Conservation (phyloP, 2,888 invertebrate species). For the Dicyrtomina minuta region DNA sequence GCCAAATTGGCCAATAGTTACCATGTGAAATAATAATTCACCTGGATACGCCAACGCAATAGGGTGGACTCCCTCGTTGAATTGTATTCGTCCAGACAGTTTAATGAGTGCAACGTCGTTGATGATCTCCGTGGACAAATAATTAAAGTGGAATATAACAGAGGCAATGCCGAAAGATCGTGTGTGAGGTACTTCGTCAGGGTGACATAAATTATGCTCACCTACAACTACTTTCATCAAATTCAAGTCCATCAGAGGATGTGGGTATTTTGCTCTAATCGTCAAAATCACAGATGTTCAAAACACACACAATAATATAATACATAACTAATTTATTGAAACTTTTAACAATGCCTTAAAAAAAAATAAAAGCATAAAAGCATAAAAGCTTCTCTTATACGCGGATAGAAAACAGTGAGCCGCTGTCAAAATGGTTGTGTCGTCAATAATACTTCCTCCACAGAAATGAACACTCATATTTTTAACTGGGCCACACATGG, state of each 20-base stretch:
- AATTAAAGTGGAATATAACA: slow-evolving; percentile 43
- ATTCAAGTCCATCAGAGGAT: slow-evolving; percentile 35
- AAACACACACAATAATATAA: neutral
- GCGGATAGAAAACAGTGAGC: slow-evolving; percentile 46
- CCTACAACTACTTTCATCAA: slow-evolving; percentile 46
- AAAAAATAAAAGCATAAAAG: too few species aligned
- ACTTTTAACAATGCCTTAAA: neutral
- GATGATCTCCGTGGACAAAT: slow-evolving; percentile 44
- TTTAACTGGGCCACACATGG: slow-evolving; percentile 11
- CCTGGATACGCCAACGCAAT: slow-evolving; percentile 36
- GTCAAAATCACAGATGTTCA: neutral
- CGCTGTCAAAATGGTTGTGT: slow-evolving; percentile 40
- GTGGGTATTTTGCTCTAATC: slow-evolving; percentile 37
- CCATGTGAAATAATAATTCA: too few species aligned
- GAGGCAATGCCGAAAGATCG: slow-evolving; percentile 36
- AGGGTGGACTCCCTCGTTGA: slow-evolving; percentile 43
- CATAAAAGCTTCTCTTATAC: too few species aligned
- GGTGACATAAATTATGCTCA: slow-evolving; percentile 41
- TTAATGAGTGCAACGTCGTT: slow-evolving; percentile 47
- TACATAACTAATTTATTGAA: too few species aligned
- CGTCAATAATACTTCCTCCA: slow-evolving; percentile 45
- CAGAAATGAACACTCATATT: slow-evolving; percentile 44
- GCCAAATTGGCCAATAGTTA: too few species aligned
- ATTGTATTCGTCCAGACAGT: slow-evolving; percentile 37
- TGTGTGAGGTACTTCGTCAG: slow-evolving; percentile 38